Evolutionary conservation across 2,888 invertebrate species (phyloP), one percentile per base, ranked within the genome.

Genomic region (Spisula subtruncata): DNA sequence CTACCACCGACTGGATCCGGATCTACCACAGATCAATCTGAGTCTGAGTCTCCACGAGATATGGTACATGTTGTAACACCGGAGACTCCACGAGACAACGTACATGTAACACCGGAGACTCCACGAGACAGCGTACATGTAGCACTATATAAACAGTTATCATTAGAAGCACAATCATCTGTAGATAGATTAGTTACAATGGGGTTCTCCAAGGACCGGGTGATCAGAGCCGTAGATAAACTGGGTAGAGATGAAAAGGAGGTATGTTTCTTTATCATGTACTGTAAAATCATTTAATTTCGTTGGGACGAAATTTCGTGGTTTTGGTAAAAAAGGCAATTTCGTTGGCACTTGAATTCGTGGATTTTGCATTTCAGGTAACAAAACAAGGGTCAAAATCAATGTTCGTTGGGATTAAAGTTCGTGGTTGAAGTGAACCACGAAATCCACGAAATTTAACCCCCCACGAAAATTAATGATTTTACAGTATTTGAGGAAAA

Each of bases 181-280:
- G 98, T 98, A 85, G 97, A 97, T 95, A 98, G 98, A 93, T 98
- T 99, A 89, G 98, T 98, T 95, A 97, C 98, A 90, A 99, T 99
- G 99, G 99, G 99, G 0, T 99, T 99, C 96, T 98, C 98, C 0
- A 96, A 98, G 85, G 97, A 98, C 89, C 97, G 98, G 96, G 98
- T 98, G 29, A 98, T 98, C 8, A 97, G 98, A 94, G 98, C 98
- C n/a, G 98, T 98, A 93, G 97, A 98, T 94, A 97, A 98, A 83
- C 97, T 98, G 92, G 98, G 98, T 89, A 97, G 97, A 96, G 98
- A 98, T 97, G 98, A 98, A 97, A 98, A 98, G 97, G 98, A 98
- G 98, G 98, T 98, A 96, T 48, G 32, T 35, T 16, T 75, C 16
- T 6, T 66, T 20, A n/a, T n/a, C n/a, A n/a, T n/a, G n/a, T n/a